Conservation (phyloP, 2,888 invertebrate species). For the Zelleria hepariella region DNA sequence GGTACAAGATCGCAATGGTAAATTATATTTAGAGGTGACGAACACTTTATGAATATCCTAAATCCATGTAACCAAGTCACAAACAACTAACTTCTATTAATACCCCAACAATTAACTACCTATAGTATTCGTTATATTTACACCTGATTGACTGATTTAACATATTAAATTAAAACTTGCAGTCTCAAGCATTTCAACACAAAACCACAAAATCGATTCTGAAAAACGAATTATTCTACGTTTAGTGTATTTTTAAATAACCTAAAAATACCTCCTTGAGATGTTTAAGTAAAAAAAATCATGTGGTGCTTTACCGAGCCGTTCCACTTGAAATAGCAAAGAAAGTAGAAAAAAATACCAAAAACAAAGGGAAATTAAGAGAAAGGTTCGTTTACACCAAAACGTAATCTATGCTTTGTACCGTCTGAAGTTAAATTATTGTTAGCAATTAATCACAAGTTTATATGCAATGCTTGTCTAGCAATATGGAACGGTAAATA, state of each 20-base stretch:
- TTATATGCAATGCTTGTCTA: background rate
- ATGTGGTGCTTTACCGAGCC: background rate
- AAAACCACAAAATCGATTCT: too few relatives aligned
- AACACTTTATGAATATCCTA: background rate
- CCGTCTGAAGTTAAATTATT: background rate
- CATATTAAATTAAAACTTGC: too few relatives aligned
- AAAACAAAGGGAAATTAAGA: conserved; percentile 3
- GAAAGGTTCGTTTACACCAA: background rate
- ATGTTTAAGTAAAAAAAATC: background rate
- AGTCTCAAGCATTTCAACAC: too few relatives aligned
- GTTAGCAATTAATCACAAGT: background rate
- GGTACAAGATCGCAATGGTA: too few relatives aligned
- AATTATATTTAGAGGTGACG: too few relatives aligned
- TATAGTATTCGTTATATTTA: too few relatives aligned
- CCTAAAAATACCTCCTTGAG: too few relatives aligned
- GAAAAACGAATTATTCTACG: too few relatives aligned
- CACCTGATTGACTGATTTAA: too few relatives aligned
- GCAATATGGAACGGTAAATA: background rate
- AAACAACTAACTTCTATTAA: background rate
- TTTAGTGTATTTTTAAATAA: too few relatives aligned
- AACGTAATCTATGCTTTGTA: background rate
- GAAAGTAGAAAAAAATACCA: conserved; percentile 6
- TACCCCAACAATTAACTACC: too few relatives aligned
- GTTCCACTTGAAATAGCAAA: conserved; percentile 1
- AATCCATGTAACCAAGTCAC: background rate